A percentile compares a stretch with the other conserved stretches of the same genome.
phyloP scores from a whole-genome alignment of 2,888 invertebrate genomes.

The Dryococelus australis region DNA sequence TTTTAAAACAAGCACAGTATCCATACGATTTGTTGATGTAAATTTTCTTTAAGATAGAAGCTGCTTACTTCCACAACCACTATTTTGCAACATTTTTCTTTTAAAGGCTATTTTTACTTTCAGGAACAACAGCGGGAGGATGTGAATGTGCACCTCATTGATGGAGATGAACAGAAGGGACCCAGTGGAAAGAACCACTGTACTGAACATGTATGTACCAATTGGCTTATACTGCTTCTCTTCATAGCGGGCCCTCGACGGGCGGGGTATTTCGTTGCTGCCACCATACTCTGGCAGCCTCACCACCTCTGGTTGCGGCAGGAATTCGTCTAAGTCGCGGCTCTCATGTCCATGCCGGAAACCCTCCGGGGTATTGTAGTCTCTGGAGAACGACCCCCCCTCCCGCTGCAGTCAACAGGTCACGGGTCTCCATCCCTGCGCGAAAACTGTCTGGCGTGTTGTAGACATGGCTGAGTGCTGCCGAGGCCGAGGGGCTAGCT shows the following conservation, averaged over 20 bases:
- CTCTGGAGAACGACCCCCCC: constrained; percentile 32
- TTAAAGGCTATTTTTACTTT: no score
- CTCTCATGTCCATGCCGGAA: constrained; percentile 60
- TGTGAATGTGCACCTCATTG: no score
- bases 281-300: not conserved
- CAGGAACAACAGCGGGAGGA: no score
- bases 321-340: constrained; percentile 48
- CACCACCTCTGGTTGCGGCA: not conserved
- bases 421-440: constrained; percentile 58
- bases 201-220: not conserved
- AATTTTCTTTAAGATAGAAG: no score
- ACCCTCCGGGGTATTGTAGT: constrained; percentile 61
- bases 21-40: no score
- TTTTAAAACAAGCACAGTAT: no score
- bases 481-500: not conserved
- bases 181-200: no score
- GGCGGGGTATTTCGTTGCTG: constrained; percentile 31
- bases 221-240: constrained; percentile 5
- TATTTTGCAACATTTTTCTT: no score
- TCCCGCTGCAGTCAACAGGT: constrained; percentile 41
- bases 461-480: constrained; percentile 52
- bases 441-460: constrained; percentile 61
- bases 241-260: not conserved
- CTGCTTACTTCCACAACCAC: no score
- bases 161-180: no score